Base-by-base conservation (phyloP, 2,888 invertebrate species). In the Diadromus collaris region DNA sequence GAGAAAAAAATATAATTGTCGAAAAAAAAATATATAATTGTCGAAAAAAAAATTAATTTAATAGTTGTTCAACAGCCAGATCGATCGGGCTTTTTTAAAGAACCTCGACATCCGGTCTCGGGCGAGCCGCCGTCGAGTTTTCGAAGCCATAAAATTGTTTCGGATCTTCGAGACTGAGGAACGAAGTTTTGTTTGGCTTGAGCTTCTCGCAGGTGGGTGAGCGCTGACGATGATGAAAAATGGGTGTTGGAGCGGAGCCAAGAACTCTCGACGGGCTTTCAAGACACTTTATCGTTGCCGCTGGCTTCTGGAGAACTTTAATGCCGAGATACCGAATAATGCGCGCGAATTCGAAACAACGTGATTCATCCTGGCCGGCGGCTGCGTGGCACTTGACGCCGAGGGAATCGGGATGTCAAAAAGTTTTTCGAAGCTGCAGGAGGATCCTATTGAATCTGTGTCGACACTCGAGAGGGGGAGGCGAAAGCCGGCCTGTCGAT, bases 161-260 rank as follows among this genome's bases (percentile, higher is more conserved):
- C 51, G 24, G 24, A 56, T 56, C 24, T 56, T 4, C 27, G 27
- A 27, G 16, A 29, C 56, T n/a, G 24, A 16, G 16, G 24, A 27
- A n/a, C 56, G 7, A 29, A 56, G 56, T 56, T 56, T 56, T 29
- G 29, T 56, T 56, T 56, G 56, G 29, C 56, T 29, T 29, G 16
- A 29, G 56, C 27, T 56, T 51, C 24, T 71, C 21, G 27, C 34
- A 19, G 16, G 21, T 72, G 51, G 29, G 21, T 21, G 21, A 21
- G 21, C 19, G 38, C 29, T n/a, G 29, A 2, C 27, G 19, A 29
- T n/a, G 27, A 51, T 51, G 63, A 69, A 41, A n/a, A 67, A 67
- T 60, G 44, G 38, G 10, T 46, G 51, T 79, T 79, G 78, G 78
- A 75, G 6, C 7, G 9, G 54, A 29, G 71, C 78, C 78, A 78